A percentile compares a stretch with the other conserved stretches of the same genome.
These are phyloP conservation scores for Cryptus viduatorius DNA, from an alignment of 2,888 invertebrate genomes.

Conservation along the genomic window DNA sequence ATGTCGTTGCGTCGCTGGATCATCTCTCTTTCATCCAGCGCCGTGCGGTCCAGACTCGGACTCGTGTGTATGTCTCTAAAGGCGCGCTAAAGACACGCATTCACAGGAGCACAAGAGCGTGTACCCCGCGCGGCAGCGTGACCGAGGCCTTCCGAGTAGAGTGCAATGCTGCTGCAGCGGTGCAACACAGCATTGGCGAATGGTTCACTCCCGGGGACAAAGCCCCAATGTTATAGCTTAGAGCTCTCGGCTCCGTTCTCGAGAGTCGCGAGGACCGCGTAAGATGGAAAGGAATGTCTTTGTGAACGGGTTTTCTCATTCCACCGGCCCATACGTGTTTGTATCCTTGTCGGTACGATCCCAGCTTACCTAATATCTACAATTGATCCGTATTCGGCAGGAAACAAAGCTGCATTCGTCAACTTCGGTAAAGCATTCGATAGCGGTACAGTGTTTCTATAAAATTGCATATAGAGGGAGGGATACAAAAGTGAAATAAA, in stretches of 20 bases:
- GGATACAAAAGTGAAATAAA: background rate
- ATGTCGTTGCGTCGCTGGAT: conserved; percentile 12
- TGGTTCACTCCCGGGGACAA: conserved; percentile 34
- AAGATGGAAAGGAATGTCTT: conserved; percentile 79
- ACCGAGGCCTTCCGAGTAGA: conserved; percentile 57
- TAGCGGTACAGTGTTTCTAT: background rate
- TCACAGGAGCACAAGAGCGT: conserved; percentile 5
- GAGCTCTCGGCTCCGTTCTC: conserved; percentile 2
- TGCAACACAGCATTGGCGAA: conserved; percentile 32
- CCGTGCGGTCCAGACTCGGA: background rate
- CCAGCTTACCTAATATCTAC: conserved; percentile 68
- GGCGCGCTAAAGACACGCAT: background rate
- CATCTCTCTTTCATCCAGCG: conserved; percentile 14
- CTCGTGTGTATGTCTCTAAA: background rate
- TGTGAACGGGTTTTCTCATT: conserved; percentile 74
- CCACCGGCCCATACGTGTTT: conserved; percentile 71
- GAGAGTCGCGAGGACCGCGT: conserved; percentile 68
- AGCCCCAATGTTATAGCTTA: conserved; percentile 38
- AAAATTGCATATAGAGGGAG: background rate
- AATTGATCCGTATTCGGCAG: conserved; percentile 26
- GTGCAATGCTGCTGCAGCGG: conserved; percentile 32
- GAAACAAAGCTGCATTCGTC: conserved; percentile 43
- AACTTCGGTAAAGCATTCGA: background rate
- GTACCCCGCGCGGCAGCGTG: conserved; percentile 15
- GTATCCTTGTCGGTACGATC: background rate